Conservation (phyloP, 1,140 invertebrate genomes). For the Kradibia gibbosae region DNA sequence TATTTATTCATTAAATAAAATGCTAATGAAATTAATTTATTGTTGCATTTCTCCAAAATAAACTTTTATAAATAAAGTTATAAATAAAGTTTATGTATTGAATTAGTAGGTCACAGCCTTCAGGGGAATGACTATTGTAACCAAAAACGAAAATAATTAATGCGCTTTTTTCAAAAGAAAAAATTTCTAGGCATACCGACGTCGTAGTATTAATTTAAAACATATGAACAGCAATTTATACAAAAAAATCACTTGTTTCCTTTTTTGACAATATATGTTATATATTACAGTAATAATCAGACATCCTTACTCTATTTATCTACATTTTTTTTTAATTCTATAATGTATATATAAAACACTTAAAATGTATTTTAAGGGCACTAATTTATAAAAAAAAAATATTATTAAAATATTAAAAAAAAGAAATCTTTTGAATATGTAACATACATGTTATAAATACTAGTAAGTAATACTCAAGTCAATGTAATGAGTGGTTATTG, state of each 20-base stretch:
- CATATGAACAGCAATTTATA: neutral
- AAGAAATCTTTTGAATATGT: too few relatives aligned
- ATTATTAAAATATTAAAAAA: too few relatives aligned
- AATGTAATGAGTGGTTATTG: too few relatives aligned
- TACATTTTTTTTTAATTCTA: too few relatives aligned
- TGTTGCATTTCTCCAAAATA: constrained; percentile 10
- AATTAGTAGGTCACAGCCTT: constrained; percentile 37
- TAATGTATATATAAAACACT: too few relatives aligned
- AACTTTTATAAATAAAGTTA: neutral
- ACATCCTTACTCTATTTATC: neutral
- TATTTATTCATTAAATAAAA: too few relatives aligned
- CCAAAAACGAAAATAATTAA: constrained; percentile 27
- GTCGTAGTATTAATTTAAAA: constrained; percentile 17
- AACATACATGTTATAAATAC: too few relatives aligned
- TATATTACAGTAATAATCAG: neutral
- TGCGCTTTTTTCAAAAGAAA: constrained; percentile 10
- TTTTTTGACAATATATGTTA: neutral
- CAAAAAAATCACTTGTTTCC: neutral
- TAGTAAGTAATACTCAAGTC: too few relatives aligned
- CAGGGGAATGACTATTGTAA: constrained; percentile 18
- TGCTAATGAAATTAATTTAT: too few relatives aligned
- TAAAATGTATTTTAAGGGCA: too few relatives aligned
- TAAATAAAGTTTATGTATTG: constrained; percentile 30
- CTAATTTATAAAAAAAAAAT: too few relatives aligned
- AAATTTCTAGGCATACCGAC: constrained; percentile 22